Percentiles rank a stretch among this genome's conserved stretches.
Evolutionary conservation across 2,113 vertebrate genomes (phyloP).

Genomic region (Malurus alboscapulatus): DNA sequence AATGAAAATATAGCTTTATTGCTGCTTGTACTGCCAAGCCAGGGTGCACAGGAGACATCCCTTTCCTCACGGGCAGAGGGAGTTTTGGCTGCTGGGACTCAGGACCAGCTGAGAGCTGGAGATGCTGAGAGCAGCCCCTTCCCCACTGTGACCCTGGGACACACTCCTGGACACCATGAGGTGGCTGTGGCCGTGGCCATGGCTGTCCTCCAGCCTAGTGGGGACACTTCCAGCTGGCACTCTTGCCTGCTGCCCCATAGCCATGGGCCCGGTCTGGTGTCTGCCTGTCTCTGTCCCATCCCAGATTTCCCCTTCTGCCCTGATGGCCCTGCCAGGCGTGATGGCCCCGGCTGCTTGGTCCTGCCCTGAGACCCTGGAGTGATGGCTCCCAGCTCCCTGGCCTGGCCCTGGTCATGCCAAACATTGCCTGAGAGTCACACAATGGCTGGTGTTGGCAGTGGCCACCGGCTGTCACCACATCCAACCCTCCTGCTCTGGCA

Average conservation of each 20-base stretch:
- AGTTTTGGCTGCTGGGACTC: accelerated
- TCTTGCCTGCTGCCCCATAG: neutral
- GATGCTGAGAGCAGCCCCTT: accelerated
- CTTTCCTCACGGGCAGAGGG: accelerated
- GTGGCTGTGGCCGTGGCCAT: too few relatives aligned
- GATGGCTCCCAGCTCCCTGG: accelerated
- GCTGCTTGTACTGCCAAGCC: neutral
- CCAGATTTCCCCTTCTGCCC: neutral
- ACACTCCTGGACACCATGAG: neutral
- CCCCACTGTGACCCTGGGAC: accelerated
- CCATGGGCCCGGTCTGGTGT: neutral
- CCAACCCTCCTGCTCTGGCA: neutral
- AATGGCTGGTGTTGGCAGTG: neutral
- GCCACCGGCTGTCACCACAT: neutral
- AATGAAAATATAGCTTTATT: neutral
- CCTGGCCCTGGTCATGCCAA: accelerated
- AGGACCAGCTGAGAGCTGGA: neutral
- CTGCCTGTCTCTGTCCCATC: too few relatives aligned
- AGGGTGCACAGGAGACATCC: neutral
- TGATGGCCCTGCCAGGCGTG: accelerated
- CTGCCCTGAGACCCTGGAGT: neutral
- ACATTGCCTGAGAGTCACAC: neutral
- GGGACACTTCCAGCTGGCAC: neutral
- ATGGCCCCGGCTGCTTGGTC: neutral
- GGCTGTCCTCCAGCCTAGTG: neutral